Percentiles rank a stretch among this genome's conserved stretches.
phyloP scores from a whole-genome alignment of 1,140 invertebrate species.

The Pectinophora gossypiella region DNA sequence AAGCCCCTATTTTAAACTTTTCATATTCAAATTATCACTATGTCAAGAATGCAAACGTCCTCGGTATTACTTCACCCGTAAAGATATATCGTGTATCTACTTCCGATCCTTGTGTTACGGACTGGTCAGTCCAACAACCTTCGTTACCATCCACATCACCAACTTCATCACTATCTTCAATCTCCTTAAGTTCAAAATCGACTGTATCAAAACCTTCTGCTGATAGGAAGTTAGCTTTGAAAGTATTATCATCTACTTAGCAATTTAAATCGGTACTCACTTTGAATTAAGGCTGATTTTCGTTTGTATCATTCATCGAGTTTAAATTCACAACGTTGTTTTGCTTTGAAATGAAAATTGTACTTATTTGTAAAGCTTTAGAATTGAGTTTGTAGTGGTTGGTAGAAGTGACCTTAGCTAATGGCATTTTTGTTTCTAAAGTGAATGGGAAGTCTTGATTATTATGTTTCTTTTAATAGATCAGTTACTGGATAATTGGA shows the following conservation, averaged over 20 bases:
- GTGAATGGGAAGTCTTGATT: conserved; percentile 4
- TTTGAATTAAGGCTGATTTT: conserved; percentile 3
- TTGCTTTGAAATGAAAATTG: too few relatives aligned
- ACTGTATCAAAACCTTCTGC: neutral
- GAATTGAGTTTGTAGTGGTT: too few relatives aligned
- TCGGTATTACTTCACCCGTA: neutral
- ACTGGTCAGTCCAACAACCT: neutral
- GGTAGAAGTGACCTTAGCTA: neutral
- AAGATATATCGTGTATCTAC: conserved; percentile 3
- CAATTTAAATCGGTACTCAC: conserved; percentile 1
- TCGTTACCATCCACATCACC: neutral
- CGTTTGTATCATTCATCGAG: neutral
- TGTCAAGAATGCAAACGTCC: neutral
- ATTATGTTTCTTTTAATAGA: conserved; percentile 1
- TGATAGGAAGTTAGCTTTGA: neutral
- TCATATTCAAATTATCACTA: neutral
- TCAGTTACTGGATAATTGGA: neutral
- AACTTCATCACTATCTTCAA: neutral
- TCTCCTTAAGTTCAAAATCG: neutral
- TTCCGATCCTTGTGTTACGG: neutral
- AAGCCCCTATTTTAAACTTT: too few relatives aligned
- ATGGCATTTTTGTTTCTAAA: conserved; percentile 5
- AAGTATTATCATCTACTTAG: neutral
- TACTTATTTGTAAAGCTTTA: too few relatives aligned
- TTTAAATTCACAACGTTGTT: neutral